Evolutionary conservation across 1,140 invertebrate genomes (phyloP).

Genomic region (Drosophila hydei): DNA sequence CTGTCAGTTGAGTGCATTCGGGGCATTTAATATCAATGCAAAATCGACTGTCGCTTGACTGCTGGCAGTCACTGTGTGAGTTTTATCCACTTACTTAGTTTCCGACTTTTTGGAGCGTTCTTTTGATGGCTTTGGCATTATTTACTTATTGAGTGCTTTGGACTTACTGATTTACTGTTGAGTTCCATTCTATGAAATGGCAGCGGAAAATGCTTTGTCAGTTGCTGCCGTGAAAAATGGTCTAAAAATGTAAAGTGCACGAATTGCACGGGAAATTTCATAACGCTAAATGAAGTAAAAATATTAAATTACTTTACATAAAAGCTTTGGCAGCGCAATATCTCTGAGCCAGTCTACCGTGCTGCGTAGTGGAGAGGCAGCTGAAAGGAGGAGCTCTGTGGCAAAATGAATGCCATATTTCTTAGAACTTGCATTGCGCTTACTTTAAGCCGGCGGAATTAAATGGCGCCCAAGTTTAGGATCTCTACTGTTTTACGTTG

Average conservation of each 20-base stretch:
- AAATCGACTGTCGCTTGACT: constrained; percentile 13
- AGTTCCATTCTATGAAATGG: constrained; percentile 54
- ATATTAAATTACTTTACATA: constrained; percentile 66
- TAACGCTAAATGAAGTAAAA: constrained; percentile 76
- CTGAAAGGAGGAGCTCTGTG: not conserved
- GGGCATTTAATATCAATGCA: constrained; percentile 22
- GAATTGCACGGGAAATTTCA: constrained; percentile 59
- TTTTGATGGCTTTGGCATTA: constrained; percentile 16
- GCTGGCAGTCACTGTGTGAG: constrained; percentile 23
- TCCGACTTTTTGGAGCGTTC: not conserved
- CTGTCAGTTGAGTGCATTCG: constrained; percentile 11
- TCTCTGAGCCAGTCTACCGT: not conserved
- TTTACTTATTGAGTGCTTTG: constrained; percentile 68
- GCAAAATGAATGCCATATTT: constrained; percentile 46
- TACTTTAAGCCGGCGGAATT: constrained; percentile 73
- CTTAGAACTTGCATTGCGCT: constrained; percentile 58
- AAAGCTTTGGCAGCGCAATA: constrained; percentile 33
- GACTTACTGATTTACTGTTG: constrained; percentile 66
- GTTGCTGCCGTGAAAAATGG: constrained; percentile 38
- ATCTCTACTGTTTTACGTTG: constrained; percentile 3
- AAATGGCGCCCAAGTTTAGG: constrained; percentile 52
- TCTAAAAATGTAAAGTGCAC: constrained; percentile 65
- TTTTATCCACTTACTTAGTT: constrained; percentile 52
- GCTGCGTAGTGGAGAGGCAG: too few species aligned
- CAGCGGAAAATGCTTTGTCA: constrained; percentile 48